Evolutionary conservation across 2,113 vertebrate genomes (phyloP).

Genomic region (Atherinomorus stipes): DNA sequence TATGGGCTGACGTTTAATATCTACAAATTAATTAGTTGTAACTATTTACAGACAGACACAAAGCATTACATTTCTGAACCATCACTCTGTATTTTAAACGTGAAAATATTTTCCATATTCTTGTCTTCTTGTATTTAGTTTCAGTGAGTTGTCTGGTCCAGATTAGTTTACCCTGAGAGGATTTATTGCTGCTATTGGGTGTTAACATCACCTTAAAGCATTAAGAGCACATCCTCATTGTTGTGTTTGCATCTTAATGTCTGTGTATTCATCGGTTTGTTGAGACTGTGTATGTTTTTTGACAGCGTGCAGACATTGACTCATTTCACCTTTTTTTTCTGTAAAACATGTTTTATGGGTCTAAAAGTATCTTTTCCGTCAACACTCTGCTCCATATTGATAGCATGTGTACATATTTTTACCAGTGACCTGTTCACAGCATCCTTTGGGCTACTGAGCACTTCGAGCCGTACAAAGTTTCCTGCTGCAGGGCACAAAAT

Average conservation of each 20-base stretch:
- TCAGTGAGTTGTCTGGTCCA: neutral
- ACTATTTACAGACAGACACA: constrained; percentile 3
- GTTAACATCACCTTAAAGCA: constrained; percentile 7
- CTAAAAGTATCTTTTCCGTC: neutral
- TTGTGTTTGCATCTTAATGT: neutral
- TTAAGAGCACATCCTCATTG: neutral
- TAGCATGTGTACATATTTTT: constrained; percentile 14
- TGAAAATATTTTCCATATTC: neutral
- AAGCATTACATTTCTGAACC: neutral
- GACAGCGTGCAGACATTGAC: constrained; percentile 41
- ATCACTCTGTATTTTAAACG: neutral
- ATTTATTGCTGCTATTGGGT: neutral
- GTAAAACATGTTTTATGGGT: neutral
- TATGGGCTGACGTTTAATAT: neutral
- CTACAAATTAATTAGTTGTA: constrained; percentile 17
- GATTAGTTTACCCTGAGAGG: neutral
- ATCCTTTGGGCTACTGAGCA: constrained; percentile 1
- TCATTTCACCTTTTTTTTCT: constrained; percentile 37
- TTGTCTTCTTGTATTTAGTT: neutral
- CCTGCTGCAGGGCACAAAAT: constrained; percentile 44
- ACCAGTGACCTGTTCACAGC: constrained; percentile 33
- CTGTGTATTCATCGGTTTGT: neutral
- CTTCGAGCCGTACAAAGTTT: neutral
- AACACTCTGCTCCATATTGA: constrained; percentile 20
- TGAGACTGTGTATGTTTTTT: constrained; percentile 1